Conservation (phyloP, 2,113 vertebrate species). For the Dicaeum eximium region DNA sequence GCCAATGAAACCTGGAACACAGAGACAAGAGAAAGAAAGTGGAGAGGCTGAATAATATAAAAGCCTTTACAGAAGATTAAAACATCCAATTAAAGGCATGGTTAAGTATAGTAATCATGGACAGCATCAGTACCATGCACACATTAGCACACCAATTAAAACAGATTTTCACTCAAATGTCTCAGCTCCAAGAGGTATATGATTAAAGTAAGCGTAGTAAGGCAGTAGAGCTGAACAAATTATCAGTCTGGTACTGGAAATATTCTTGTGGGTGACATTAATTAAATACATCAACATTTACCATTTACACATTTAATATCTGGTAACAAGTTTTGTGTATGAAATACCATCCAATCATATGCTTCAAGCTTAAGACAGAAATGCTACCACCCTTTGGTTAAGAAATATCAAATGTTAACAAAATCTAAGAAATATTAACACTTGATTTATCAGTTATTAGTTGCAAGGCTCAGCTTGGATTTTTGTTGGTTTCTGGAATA, state of each 20-base stretch:
- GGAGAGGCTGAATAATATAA: not conserved
- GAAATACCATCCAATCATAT: not conserved
- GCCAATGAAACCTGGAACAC: conserved; percentile 87
- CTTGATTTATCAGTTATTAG: not conserved
- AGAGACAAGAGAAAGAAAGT: not conserved
- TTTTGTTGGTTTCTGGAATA: not conserved
- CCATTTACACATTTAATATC: not conserved
- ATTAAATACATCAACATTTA: conserved; percentile 2
- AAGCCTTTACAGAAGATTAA: not conserved
- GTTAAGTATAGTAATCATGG: not conserved
- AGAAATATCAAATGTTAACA: not conserved
- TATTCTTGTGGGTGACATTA: not conserved
- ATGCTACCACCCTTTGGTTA: not conserved
- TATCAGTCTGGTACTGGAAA: not conserved
- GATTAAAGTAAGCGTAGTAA: not conserved
- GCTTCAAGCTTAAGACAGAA: not conserved
- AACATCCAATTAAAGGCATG: not conserved
- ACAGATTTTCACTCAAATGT: not conserved
- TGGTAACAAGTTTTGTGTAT: not conserved
- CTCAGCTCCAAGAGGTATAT: not conserved
- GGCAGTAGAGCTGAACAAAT: not conserved
- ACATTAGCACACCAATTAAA: not conserved
- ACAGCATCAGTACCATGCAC: not conserved
- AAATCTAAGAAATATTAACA: not conserved
- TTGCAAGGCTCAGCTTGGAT: not conserved